Base-by-base conservation (phyloP, 2,888 invertebrate genomes). In the Ptilodon capucinus region DNA sequence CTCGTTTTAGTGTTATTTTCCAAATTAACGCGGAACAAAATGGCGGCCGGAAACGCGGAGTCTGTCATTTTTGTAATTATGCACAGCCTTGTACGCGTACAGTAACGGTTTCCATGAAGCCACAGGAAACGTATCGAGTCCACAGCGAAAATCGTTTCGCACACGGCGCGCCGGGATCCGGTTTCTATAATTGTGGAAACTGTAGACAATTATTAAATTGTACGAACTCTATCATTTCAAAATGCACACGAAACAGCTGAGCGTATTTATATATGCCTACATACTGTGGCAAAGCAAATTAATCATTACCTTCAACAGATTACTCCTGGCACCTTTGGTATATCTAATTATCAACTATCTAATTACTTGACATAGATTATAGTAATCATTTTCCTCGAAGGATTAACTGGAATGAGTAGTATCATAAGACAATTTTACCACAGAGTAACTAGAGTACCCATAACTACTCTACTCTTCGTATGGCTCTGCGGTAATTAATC, bases 11-110 rank as follows among this genome's bases (percentile, higher is more conserved):
- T 60, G 32, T 64, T 57, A 63, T 64, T 62, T 63, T 55, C 43
- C n/a, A 54, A 62, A 60, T 57, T 51, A 60, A 63, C 57, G n/a
- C n/a, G 34, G 54, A 54, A 57, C 60, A 34, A 46, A 46, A 51
- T 40, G 25, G 40, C 41, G 25, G 51, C 36, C 56, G 67, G 64
- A 63, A 63, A 63, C 53, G 58, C 57, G 42, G 45, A 51, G 47
- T 60, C 66, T 60, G 63, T 65, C 67, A 65, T 66, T 65, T 66
- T 48, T 48, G 48, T 44, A 65, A 64, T 62, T 63, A 66, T 44
- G 7, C 36, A 38, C 45, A 53, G 48, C 47, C 51, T 51, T 50
- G 48, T 48, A 43, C 47, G 35, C 49, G 49, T 48, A 21, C 44
- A 32, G 34, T 64, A 62, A 59, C 63, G 57, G 64, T 53, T 39